phyloP scores from a whole-genome alignment of 2,888 invertebrate species.

The Ariolimax columbianus region DNA sequence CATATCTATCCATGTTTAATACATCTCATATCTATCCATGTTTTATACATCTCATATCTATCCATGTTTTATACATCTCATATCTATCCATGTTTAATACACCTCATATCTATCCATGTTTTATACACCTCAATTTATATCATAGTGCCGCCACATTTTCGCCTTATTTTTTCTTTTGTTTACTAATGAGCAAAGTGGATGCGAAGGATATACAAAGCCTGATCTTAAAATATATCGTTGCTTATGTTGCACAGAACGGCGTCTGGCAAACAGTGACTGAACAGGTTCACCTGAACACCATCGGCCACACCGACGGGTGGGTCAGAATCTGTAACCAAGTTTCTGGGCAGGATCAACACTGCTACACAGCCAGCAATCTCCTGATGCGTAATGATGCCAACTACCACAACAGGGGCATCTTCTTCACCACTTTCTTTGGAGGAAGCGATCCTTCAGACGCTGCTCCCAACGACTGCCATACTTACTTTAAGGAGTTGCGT shows the following conservation, averaged over 20 bases:
- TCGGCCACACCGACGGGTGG: slow-evolving; percentile 52
- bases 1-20: too few relatives aligned
- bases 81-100: too few relatives aligned
- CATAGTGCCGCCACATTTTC: too few relatives aligned
- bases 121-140: too few relatives aligned
- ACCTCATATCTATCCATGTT: too few relatives aligned
- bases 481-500: slow-evolving; percentile 40
- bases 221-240: too few relatives aligned
- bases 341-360: slow-evolving; percentile 28
- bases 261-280: slow-evolving; percentile 63
- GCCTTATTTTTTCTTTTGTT: too few relatives aligned
- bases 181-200: too few relatives aligned
- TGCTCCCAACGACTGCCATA: slow-evolving; percentile 55
- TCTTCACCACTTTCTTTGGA: slow-evolving; percentile 61
- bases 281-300: slow-evolving; percentile 62
- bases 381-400: slow-evolving; percentile 51
- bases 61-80: too few relatives aligned
- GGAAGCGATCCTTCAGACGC: slow-evolving; percentile 55
- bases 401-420: slow-evolving; percentile 49
- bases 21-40: too few relatives aligned
- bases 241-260: slow-evolving; percentile 37
- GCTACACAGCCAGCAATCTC: slow-evolving; percentile 53
- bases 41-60: too few relatives aligned
- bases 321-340: slow-evolving; percentile 40
- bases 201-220: too few relatives aligned